Conservation (phyloP, 2,113 vertebrate species). For the Callopanchax toddi region DNA sequence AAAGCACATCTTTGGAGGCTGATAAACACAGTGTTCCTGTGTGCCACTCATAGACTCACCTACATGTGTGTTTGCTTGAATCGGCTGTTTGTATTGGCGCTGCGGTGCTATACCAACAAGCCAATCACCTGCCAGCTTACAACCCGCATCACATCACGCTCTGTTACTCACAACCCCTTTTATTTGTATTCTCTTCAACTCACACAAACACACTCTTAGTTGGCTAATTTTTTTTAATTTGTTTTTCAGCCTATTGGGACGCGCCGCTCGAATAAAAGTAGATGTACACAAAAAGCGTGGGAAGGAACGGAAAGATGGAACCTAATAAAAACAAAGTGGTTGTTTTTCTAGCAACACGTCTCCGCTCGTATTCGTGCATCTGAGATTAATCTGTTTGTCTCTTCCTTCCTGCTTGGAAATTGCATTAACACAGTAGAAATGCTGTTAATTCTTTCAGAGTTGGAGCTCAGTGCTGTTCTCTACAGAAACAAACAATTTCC, state of each 20-base stretch:
- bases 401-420: constrained; percentile 30
- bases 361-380: constrained; percentile 55
- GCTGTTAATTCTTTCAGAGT: constrained; percentile 51
- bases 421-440: constrained; percentile 53
- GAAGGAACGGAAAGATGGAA: not conserved
- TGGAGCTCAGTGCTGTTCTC: constrained; percentile 21
- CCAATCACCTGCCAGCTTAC: constrained; percentile 60
- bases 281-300: not conserved
- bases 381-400: constrained; percentile 30
- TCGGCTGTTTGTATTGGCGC: constrained; percentile 48
- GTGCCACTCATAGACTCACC: constrained; percentile 32
- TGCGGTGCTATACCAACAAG: constrained; percentile 54
- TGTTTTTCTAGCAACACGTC: constrained; percentile 53
- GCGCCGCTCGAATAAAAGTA: constrained; percentile 22
- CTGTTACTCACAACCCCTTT: constrained; percentile 32
- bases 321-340: constrained; percentile 45
- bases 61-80: constrained; percentile 9
- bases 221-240: constrained; percentile 22
- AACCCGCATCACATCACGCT: constrained; percentile 40
- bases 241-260: constrained; percentile 28
- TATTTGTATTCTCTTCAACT: not conserved
- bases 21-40: constrained; percentile 35
- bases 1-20: constrained; percentile 29
- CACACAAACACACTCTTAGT: constrained; percentile 10
- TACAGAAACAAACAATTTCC: constrained; percentile 13